Percentiles rank a stretch among this genome's conserved stretches.
Evolutionary conservation across 2,888 invertebrate genomes (phyloP).

Genomic region (Meloe dianella): DNA sequence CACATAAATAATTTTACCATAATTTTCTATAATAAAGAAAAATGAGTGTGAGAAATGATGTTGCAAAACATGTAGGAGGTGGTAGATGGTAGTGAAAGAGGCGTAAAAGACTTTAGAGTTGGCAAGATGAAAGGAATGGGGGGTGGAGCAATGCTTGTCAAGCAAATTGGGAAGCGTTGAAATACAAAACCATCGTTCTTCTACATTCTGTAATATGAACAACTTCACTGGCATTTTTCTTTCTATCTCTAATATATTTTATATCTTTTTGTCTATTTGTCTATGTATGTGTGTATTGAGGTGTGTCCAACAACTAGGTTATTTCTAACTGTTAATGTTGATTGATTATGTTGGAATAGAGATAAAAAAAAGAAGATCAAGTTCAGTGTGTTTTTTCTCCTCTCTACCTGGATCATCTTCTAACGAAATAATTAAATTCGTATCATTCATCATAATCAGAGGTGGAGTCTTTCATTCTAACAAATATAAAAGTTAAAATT

Average conservation of each 20-base stretch:
- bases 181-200: conserved; percentile 32
- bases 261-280: conserved; percentile 10
- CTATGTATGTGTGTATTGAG: background rate
- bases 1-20: conserved; percentile 40
- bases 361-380: background rate
- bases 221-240: conserved; percentile 14
- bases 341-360: conserved; percentile 20
- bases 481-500: conserved; percentile 16
- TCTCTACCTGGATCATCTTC: conserved; percentile 18
- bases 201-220: conserved; percentile 22
- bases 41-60: conserved; percentile 43
- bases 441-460: conserved; percentile 25
- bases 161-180: conserved; percentile 49
- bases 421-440: conserved; percentile 26
- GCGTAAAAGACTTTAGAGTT: conserved; percentile 26
- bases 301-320: conserved; percentile 16
- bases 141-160: conserved; percentile 47
- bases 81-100: conserved; percentile 12
- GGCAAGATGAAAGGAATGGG: conserved; percentile 44
- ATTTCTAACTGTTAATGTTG: conserved; percentile 12
- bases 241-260: conserved; percentile 6
- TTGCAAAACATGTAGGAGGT: conserved; percentile 19
- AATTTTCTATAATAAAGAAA: conserved; percentile 47
- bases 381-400: background rate
- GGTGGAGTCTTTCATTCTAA: conserved; percentile 12